Conservation (phyloP, 1,140 invertebrate genomes). For the Calycopis cecrops region DNA sequence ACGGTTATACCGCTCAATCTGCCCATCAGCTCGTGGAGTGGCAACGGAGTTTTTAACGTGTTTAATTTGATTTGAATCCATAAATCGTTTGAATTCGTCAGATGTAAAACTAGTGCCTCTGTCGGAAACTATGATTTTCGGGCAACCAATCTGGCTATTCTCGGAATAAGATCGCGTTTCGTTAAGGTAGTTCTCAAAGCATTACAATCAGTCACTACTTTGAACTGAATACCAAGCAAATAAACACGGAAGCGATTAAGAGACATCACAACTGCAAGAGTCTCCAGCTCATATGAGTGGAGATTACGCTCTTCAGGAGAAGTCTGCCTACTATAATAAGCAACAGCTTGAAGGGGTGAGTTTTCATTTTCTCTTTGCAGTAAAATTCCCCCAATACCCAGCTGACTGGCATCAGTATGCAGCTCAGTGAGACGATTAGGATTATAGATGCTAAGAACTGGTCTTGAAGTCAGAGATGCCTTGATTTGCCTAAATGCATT, state of each 20-base stretch:
- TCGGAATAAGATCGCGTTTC: conserved; percentile 43
- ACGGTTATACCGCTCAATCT: conserved; percentile 16
- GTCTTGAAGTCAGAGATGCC: conserved; percentile 13
- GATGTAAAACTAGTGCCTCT: background rate
- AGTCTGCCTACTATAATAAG: conserved; percentile 26
- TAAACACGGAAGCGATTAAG: conserved; percentile 50
- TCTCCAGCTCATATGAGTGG: conserved; percentile 28
- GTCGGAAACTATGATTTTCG: background rate
- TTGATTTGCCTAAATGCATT: conserved; percentile 23
- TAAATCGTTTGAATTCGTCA: background rate
- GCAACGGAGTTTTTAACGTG: conserved; percentile 12
- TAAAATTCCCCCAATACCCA: conserved; percentile 25
- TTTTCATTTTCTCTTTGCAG: conserved; percentile 17
- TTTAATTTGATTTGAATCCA: conserved; percentile 7
- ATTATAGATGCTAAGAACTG: conserved; percentile 27
- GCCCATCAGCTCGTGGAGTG: conserved; percentile 15
- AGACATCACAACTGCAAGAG: conserved; percentile 27
- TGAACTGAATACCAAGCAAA: conserved; percentile 35
- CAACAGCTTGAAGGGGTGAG: conserved; percentile 12
- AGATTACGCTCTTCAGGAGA: conserved; percentile 22
- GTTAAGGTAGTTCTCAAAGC: conserved; percentile 35
- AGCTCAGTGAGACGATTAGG: conserved; percentile 15
- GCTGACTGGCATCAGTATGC: conserved; percentile 27
- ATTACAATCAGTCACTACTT: conserved; percentile 48
- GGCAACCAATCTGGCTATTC: conserved; percentile 31